A percentile compares a stretch with the other conserved stretches of the same genome.
These are phyloP conservation scores for Lophura nycthemera DNA, from an alignment of 2,113 vertebrate genomes.

Conservation along the genomic window DNA sequence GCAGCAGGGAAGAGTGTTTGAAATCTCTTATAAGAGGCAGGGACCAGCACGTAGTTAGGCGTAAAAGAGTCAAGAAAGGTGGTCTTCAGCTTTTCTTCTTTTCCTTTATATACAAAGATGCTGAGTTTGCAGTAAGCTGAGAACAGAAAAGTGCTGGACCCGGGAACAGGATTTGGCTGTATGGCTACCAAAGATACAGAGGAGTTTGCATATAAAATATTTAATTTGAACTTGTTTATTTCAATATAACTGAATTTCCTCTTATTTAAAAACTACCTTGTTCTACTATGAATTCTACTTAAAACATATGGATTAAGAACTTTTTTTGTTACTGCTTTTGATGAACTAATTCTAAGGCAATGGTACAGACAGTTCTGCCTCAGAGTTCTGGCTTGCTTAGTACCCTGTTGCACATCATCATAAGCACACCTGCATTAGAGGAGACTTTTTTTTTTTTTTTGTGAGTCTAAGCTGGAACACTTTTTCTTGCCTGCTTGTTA, in stretches of 20 bases:
- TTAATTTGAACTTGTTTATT: background rate
- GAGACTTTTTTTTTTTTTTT: background rate
- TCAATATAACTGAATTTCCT: background rate
- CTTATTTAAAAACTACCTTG: background rate
- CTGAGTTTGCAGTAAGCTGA: background rate
- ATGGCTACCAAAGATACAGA: background rate
- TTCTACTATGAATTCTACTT: background rate
- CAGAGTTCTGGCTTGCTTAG: background rate
- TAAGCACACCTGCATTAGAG: background rate
- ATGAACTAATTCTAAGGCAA: background rate
- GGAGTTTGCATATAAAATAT: background rate
- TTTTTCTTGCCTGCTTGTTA: background rate
- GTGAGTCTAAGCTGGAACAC: background rate
- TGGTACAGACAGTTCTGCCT: background rate
- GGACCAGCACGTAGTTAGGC: fast-evolving
- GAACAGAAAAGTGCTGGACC: background rate
- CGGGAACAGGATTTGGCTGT: background rate
- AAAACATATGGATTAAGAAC: background rate
- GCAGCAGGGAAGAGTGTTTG: background rate
- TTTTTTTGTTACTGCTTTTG: background rate
- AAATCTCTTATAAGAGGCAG: background rate
- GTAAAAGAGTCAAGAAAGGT: background rate
- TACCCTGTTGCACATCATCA: background rate
- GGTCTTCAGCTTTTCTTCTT: background rate
- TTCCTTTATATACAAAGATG: background rate